Percentiles rank a stretch among this genome's conserved stretches.
Conservation (phyloP, 1,140 invertebrate genomes). For the Drosophila quadrilineata region DNA sequence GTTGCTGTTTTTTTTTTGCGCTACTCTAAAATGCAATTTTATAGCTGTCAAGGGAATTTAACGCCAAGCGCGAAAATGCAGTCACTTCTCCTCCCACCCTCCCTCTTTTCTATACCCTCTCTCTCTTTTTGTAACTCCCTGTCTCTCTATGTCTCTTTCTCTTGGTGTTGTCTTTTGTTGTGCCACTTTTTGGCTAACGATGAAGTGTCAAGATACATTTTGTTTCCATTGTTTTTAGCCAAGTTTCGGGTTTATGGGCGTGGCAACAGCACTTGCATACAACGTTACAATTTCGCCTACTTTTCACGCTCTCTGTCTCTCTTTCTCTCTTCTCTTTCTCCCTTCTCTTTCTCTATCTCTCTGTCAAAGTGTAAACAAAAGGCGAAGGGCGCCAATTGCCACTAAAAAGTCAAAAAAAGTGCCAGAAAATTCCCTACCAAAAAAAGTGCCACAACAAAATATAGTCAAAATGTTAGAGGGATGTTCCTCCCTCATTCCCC, state of each 20-base stretch:
- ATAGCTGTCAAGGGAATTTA: slow-evolving; percentile 78
- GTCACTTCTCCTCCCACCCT: slow-evolving; percentile 26
- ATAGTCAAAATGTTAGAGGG: slow-evolving; percentile 7
- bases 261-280: slow-evolving; percentile 53
- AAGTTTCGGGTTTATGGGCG: neutral
- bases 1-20: slow-evolving; percentile 4
- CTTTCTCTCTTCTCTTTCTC: neutral
- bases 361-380: slow-evolving; percentile 73
- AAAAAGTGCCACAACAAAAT: slow-evolving; percentile 22
- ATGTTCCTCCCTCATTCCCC: too few relatives aligned
- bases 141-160: neutral
- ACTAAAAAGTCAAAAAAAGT: slow-evolving; percentile 29
- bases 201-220: slow-evolving; percentile 74
- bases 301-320: neutral
- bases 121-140: slow-evolving; percentile 66
- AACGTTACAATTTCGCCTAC: slow-evolving; percentile 22
- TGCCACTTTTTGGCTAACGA: slow-evolving; percentile 79
- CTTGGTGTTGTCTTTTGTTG: slow-evolving; percentile 43
- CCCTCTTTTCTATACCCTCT: neutral
- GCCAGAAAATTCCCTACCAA: too few relatives aligned
- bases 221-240: slow-evolving; percentile 49
- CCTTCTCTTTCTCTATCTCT: slow-evolving; percentile 51
- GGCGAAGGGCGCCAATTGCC: slow-evolving; percentile 22
- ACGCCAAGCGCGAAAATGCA: slow-evolving; percentile 79
- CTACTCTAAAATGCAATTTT: slow-evolving; percentile 79